Evolutionary conservation across 1,140 invertebrate genomes (phyloP).

Genomic region (Chymomyza costata): DNA sequence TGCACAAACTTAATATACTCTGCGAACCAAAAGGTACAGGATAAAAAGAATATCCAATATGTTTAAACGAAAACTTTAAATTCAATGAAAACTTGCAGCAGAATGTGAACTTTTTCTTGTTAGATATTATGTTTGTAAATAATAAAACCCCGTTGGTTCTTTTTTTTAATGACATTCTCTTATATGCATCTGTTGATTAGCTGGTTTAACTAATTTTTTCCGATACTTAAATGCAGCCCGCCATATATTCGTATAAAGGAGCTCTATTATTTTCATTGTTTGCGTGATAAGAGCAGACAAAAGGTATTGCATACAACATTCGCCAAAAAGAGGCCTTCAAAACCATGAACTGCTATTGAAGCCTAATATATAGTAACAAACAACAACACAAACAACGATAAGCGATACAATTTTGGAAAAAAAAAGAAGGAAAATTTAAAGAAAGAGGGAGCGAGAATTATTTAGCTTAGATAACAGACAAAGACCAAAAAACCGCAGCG

Average conservation of each 20-base stretch:
- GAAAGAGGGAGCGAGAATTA: constrained; percentile 18
- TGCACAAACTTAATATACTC: too few species aligned
- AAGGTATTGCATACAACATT: constrained; percentile 24
- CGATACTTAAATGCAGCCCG: too few species aligned
- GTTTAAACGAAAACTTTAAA: too few species aligned
- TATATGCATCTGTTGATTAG: not conserved
- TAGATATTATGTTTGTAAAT: too few species aligned
- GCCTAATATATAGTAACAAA: not conserved
- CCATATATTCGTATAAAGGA: constrained; percentile 3
- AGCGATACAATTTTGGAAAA: constrained; percentile 9
- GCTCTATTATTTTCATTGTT: constrained; percentile 11
- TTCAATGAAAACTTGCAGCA: too few species aligned
- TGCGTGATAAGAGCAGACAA: constrained; percentile 13
- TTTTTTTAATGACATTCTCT: too few species aligned
- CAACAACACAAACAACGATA: constrained; percentile 2
- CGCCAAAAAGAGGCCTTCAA: constrained; percentile 8
- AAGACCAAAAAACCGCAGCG: constrained; percentile 45
- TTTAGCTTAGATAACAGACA: constrained; percentile 48
- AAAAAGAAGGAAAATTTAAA: constrained; percentile 6
- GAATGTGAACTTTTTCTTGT: too few species aligned
- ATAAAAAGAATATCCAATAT: too few species aligned
- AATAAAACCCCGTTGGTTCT: too few species aligned
- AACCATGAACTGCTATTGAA: not conserved
- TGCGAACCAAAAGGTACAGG: too few species aligned
- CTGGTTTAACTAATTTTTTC: too few species aligned